Base-by-base conservation (phyloP, 2,888 invertebrate species). In the Cepaea hortensis region DNA sequence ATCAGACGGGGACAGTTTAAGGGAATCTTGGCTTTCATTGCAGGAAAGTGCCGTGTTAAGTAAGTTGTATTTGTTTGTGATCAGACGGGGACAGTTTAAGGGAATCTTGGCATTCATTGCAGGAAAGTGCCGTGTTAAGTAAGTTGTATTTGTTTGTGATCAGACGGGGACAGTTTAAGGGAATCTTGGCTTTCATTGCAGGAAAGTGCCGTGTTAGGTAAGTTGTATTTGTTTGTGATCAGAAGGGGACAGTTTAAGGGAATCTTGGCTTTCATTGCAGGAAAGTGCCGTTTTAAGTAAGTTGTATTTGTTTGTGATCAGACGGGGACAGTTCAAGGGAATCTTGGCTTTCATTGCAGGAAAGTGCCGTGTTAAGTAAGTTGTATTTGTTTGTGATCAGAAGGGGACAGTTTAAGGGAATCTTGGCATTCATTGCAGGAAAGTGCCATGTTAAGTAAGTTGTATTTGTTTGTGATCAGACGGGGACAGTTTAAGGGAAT, bases 31-130 rank as follows among this genome's bases (percentile, higher is more conserved):
- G 90, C 93, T 11, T 94, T 94, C 87, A 91, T 93, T 11, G 93
- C 94, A 75, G 91, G 92, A 46, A 89, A 90, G 77, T 93, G 92
- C 83, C 92, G 92, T 70, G 88, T 91, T 62, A 89, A 90, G 94
- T 94, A 88, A 92, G 93, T 91, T 23, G 3, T 20, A 3, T 75
- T 20, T 72, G 23, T 23, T 23, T 55, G 55, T 9, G 55, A 90
- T 88, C 3, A 90, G 90, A 76, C 89, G 94, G 61, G 94, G 94
- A 3, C 89, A 90, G 23, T 93, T 90, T 89, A 93, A 92, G 80
- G 94, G 94, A 9, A 91, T 94, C 68, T 88, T 94, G n/a, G 90
- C 93, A 9, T 94, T 94, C 87, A 91, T 93, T 11, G 93, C 94
- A 75, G 91, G 92, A 46, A 89, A 90, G 77, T 93, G 92, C 83